Base-by-base conservation (phyloP, 2,888 invertebrate species). In the Fragum whitleyi region DNA sequence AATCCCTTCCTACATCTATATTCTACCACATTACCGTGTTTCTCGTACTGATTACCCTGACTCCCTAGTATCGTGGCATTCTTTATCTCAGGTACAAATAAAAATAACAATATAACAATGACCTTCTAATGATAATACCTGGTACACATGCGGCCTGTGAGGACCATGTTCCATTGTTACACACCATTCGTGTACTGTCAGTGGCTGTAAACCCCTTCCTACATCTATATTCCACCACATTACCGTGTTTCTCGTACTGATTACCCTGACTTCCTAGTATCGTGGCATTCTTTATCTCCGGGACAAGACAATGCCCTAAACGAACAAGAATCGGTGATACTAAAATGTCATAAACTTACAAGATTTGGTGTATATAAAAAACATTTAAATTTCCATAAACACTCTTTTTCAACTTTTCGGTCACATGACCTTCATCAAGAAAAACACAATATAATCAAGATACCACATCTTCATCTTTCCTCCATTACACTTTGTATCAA, bases 81-180 rank as follows among this genome's bases (percentile, higher is more conserved):
- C 53, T 93, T 91, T 11, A 95, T 92, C 19, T 96, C 96, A 0
- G 98, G 98, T 0, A 98, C 97, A n/a, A n/a, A n/a, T n/a, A 91
- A 87, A n/a, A n/a, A n/a, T n/a, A n/a, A n/a, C n/a, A n/a, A n/a
- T n/a, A n/a, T n/a, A n/a, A n/a, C n/a, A n/a, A n/a, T n/a, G n/a
- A n/a, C n/a, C n/a, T n/a, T n/a, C n/a, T n/a, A n/a, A n/a, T n/a
- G n/a, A n/a, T n/a, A n/a, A 47, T 65, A 65, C 97, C 95, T 95
- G 91, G 99, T 96, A 85, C 97, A 96, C 98, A 98, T 88, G 95
- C 95, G 0, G 99, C 98, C 88, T 98, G 97, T 83, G 97, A 96
- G 0, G 97, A 97, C 99, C 99, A 99, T 0, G 98, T 97, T 0
- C 99, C 99, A 91, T 99, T 98, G 92, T 97, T 96, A 93, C 99